A percentile compares a stretch with the other conserved stretches of the same genome.
Evolutionary conservation across 2,888 invertebrate genomes (phyloP).

Genomic region (Chloromyia formosa): DNA sequence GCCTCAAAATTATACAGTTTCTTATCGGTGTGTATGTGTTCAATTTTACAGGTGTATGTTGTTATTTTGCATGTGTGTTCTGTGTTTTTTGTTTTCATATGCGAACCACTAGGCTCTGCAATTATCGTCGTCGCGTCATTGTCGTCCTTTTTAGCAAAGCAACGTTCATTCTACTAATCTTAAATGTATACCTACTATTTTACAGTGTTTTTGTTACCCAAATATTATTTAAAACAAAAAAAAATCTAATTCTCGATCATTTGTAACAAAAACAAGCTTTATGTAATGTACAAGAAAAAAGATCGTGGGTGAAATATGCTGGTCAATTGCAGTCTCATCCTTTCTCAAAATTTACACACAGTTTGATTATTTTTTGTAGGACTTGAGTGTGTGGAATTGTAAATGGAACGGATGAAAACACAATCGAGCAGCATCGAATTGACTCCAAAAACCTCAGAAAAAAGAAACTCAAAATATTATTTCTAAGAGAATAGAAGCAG

Average conservation of each 20-base stretch:
- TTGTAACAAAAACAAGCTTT: neutral
- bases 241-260: neutral
- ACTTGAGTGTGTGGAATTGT: neutral
- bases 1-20: conserved; percentile 18
- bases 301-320: neutral
- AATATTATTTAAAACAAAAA: neutral
- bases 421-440: conserved; percentile 7
- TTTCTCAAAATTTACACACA: neutral
- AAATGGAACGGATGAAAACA: neutral
- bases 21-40: neutral
- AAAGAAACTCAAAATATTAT: too few relatives aligned
- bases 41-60: conserved; percentile 11
- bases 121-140: conserved; percentile 3
- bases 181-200: neutral
- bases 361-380: too few relatives aligned
- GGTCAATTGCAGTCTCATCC: conserved; percentile 14
- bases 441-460: too few relatives aligned
- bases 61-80: neutral
- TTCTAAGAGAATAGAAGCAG: too few relatives aligned
- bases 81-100: too few relatives aligned
- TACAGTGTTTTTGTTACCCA: neutral
- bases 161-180: neutral
- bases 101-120: neutral
- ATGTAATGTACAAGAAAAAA: conserved; percentile 1
- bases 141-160: neutral